Evolutionary conservation across 2,797 vertebrate species (phyloP).

Genomic region (Pangasius larnaudii): DNA sequence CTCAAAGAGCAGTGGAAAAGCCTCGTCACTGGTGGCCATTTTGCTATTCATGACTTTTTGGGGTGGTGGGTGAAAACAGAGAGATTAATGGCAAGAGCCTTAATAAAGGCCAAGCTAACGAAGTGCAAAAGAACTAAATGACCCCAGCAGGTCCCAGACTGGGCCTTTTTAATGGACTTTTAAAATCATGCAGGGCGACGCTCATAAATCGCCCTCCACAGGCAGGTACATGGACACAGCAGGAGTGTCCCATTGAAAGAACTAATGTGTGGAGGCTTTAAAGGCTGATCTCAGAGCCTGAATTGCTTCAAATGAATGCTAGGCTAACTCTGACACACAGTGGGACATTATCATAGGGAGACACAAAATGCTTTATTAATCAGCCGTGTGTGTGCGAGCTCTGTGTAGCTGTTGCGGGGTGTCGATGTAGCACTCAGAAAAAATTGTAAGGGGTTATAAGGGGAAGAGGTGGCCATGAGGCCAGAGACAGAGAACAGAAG

Average conservation of each 20-base stretch:
- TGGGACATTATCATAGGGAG: constrained; percentile 36
- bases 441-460: neutral
- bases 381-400: neutral
- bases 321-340: constrained; percentile 43
- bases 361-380: constrained; percentile 51
- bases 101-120: constrained; percentile 53
- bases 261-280: constrained; percentile 26
- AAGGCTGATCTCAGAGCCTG: constrained; percentile 27
- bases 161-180: constrained; percentile 52
- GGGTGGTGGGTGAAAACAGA: constrained; percentile 5
- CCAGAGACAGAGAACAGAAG: neutral
- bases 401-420: neutral
- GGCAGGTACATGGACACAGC: constrained; percentile 35
- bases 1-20: constrained; percentile 4
- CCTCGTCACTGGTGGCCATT: constrained; percentile 19
- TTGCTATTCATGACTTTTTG: constrained; percentile 49
- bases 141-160: constrained; percentile 74
- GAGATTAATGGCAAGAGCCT: constrained; percentile 50
- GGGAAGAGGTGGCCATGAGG: neutral
- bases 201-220: constrained; percentile 43
- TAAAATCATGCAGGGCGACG: constrained; percentile 43
- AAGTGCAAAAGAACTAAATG: constrained; percentile 72
- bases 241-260: constrained; percentile 34
- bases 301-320: constrained; percentile 34
- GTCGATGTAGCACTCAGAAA: constrained; percentile 7